Percentiles rank a stretch among this genome's conserved stretches.
Conservation (phyloP, 2,888 invertebrate species). For the Aspidiotus rigidus region DNA sequence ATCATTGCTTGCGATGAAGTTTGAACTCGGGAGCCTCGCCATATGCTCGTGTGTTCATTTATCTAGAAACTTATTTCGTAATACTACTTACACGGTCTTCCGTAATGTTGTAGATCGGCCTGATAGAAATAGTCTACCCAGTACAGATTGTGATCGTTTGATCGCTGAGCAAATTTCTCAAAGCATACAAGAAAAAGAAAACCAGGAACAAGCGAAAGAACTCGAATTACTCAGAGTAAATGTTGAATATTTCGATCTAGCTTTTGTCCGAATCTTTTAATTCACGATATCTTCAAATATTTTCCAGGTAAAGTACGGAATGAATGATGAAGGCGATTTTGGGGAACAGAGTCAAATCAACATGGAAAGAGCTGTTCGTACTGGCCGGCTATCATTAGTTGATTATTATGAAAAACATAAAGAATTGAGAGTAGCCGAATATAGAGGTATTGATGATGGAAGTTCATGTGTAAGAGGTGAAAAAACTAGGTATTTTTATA, state of each 20-base stretch:
- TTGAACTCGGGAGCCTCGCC: too few relatives aligned
- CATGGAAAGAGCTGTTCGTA: constrained; percentile 72
- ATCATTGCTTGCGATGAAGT: too few relatives aligned
- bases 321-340: constrained; percentile 79
- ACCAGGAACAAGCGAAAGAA: constrained; percentile 65
- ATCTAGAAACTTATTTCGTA: too few relatives aligned
- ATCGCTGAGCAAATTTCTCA: constrained; percentile 50
- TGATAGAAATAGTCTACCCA: too few relatives aligned
- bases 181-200: constrained; percentile 57
- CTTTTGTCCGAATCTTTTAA: neutral
- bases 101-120: too few relatives aligned
- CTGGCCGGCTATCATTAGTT: constrained; percentile 73
- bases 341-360: constrained; percentile 67
- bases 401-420: constrained; percentile 76
- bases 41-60: too few relatives aligned
- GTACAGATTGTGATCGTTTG: constrained; percentile 43
- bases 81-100: too few relatives aligned
- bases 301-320: constrained; percentile 61
- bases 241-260: neutral
- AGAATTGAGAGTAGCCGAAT: constrained; percentile 64
- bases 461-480: constrained; percentile 69
- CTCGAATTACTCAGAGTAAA: constrained; percentile 58
- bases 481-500: too few relatives aligned
- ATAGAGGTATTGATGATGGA: constrained; percentile 70
- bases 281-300: neutral